phyloP scores from a whole-genome alignment of 1,140 invertebrate species.

The Hylyphantes graminicola region DNA sequence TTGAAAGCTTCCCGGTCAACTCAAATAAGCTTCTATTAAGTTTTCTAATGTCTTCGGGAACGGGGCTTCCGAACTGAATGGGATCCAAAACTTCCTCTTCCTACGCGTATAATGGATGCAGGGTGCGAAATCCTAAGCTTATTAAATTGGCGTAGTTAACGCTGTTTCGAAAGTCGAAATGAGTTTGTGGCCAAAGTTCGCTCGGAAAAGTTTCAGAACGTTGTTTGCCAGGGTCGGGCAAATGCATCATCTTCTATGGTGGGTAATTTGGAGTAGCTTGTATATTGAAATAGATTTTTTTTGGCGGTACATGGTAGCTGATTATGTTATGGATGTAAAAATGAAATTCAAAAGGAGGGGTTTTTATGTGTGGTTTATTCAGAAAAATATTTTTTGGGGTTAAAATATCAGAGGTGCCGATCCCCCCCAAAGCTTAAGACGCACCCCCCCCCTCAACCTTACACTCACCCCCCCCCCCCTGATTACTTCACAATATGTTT shows the following conservation, averaged over 20 bases:
- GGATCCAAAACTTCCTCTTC: constrained; percentile 52
- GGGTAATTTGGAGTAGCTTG: not conserved
- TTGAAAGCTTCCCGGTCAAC: not conserved
- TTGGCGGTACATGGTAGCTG: not conserved
- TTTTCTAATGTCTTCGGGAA: constrained; percentile 56
- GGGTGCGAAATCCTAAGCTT: constrained; percentile 30
- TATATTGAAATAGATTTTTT: not conserved
- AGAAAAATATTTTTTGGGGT: too few relatives aligned
- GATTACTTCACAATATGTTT: too few relatives aligned
- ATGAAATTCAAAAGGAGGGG: not conserved
- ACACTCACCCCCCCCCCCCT: too few relatives aligned
- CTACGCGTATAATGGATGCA: constrained; percentile 36
- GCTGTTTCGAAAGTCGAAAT: constrained; percentile 48
- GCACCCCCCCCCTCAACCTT: too few relatives aligned
- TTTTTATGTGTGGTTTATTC: not conserved
- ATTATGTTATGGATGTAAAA: not conserved
- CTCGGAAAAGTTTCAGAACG: constrained; percentile 24
- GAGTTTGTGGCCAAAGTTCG: constrained; percentile 44
- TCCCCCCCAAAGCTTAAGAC: too few relatives aligned
- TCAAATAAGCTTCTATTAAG: constrained; percentile 47
- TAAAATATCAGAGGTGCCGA: too few relatives aligned
- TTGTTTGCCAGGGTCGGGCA: too few relatives aligned
- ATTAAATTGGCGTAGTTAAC: constrained; percentile 48
- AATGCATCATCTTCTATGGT: not conserved
- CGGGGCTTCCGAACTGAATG: constrained; percentile 46